Base-by-base conservation (phyloP, 2,113 vertebrate species). In the crab-eating macaque (Macaca fascicularis) region DNA sequence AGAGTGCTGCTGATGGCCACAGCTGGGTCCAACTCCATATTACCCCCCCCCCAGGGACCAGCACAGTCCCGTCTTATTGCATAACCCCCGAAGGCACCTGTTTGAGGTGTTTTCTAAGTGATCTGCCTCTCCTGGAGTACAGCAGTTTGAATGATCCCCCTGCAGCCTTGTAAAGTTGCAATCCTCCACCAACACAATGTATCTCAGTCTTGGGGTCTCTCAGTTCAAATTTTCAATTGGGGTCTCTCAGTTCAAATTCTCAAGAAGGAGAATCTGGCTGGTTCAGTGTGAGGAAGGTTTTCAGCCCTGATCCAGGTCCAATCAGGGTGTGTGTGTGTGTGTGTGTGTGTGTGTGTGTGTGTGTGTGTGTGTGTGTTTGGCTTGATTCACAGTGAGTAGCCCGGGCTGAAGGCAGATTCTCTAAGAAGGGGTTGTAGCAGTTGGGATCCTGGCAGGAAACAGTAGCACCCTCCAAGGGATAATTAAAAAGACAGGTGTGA, bases 101-200 rank as follows among this genome's bases (percentile, higher is more conserved):
- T 3, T 17, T 30, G 23, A 32, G n/a, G 16, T 32, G 40, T 35
- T 45, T 30, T 35, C 20, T 67, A 11, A 16, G 45, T 8, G 4
- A 57, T 4, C 43, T 25, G 20, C 0, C 1, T 7, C 3, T 13
- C 19, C 2, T 17, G 17, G 70, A 57, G 16, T n/a, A 38, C 13
- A 20, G 70, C 25, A 11, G 10, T 55, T 43, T n/a, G n/a, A 67
- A 23, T 0, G 3, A 12, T n/a, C 12, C 3, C 43, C 61, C 72
- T 57, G 48, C 50, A 50, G 48, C 20, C 20, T 12, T 35, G 43
- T 35, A 12, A 50, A 32, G 64, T 35, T 32, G 25, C 6, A 40
- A 74, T 4, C 27, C 55, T 43, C 1, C 11, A 30, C 43, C 64
- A 64, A 13, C 4, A 9, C 23, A 6, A 3, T 9, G 45, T 48